These are phyloP conservation scores for Aix galericulata DNA, from an alignment of 2,113 vertebrate species.

Conservation along the genomic window DNA sequence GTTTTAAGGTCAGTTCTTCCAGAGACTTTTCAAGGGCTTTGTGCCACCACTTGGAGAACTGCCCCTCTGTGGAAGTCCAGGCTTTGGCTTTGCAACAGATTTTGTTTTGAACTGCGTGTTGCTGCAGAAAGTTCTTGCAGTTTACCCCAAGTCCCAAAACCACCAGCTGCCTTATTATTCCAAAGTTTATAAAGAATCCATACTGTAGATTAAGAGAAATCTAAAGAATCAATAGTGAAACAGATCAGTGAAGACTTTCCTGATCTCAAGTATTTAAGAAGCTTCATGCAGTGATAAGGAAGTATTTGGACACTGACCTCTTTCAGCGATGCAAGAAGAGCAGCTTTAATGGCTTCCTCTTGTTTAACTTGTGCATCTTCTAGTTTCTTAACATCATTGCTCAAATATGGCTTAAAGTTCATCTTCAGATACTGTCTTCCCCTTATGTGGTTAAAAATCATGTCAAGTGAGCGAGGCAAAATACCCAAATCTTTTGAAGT, in stretches of 20 bases:
- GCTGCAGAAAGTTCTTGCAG: background rate
- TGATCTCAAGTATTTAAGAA: background rate
- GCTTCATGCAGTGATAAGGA: background rate
- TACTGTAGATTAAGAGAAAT: background rate
- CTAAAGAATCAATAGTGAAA: background rate
- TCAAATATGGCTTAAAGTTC: constrained; percentile 86
- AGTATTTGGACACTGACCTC: constrained; percentile 74
- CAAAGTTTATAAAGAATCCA: background rate
- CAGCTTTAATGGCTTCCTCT: constrained; percentile 79
- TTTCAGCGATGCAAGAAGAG: constrained; percentile 80
- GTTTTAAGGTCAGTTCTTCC: background rate
- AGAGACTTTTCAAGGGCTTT: background rate
- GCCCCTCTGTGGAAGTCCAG: background rate
- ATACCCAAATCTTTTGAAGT: constrained; percentile 84
- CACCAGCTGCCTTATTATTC: background rate
- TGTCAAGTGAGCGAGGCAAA: constrained; percentile 83
- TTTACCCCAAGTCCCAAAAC: background rate
- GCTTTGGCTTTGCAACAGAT: background rate
- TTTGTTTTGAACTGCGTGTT: background rate
- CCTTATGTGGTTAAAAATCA: constrained; percentile 79
- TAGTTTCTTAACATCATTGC: constrained; percentile 78
- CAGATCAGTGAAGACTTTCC: background rate
- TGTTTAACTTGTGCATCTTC: constrained; percentile 81
- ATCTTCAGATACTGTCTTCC: constrained; percentile 80
- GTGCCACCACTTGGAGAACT: background rate